phyloP scores from a whole-genome alignment of 2,113 vertebrate species.

The Xiphorhynchus elegans region DNA sequence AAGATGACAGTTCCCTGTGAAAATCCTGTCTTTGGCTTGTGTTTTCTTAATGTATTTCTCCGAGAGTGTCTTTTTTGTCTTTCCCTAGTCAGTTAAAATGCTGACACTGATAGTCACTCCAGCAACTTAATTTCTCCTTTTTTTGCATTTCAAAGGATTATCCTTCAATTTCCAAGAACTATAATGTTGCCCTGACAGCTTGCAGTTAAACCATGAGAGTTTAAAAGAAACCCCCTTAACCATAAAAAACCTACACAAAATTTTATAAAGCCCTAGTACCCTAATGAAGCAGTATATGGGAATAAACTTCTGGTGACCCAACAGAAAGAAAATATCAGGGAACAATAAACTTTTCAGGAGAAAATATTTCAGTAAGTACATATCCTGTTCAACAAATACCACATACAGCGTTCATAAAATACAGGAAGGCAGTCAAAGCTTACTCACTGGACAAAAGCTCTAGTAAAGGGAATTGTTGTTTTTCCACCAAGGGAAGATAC shows the following conservation, averaged over 20 bases:
- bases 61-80: not conserved
- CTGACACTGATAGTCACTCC: not conserved
- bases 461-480: not conserved
- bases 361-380: constrained; percentile 29
- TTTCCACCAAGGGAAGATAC: not conserved
- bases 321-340: constrained; percentile 32
- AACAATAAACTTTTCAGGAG: constrained; percentile 58
- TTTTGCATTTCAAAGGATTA: not conserved
- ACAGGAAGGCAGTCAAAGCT: constrained; percentile 18
- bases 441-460: not conserved
- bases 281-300: not conserved
- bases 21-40: not conserved
- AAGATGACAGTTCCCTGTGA: not conserved
- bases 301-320: constrained; percentile 39
- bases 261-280: not conserved
- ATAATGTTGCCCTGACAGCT: not conserved
- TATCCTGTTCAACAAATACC: constrained; percentile 33
- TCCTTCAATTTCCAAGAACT: not conserved
- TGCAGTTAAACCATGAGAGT: not conserved
- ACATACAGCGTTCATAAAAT: constrained; percentile 4
- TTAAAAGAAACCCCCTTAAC: not conserved
- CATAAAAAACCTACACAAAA: not conserved
- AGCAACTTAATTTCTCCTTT: not conserved
- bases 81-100: not conserved
- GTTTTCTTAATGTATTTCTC: not conserved